These are phyloP conservation scores for Stictonetta naevosa DNA, from an alignment of 2,113 vertebrate species.

Conservation along the genomic window DNA sequence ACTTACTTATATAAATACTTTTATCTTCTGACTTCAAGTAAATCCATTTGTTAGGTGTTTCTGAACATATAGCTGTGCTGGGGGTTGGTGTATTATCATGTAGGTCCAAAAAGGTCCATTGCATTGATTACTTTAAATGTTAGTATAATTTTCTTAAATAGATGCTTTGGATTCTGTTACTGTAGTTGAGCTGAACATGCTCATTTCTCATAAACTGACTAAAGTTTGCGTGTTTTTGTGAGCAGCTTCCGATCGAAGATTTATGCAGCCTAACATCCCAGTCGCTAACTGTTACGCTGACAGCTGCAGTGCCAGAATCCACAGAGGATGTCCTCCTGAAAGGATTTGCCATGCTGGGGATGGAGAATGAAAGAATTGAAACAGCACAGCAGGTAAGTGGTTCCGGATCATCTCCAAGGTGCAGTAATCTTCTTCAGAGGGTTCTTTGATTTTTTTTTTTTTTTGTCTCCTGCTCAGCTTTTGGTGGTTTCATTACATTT, in stretches of 20 bases:
- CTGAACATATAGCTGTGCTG: neutral
- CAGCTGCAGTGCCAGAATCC: slow-evolving; percentile 86
- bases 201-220: neutral
- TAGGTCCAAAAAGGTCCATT: neutral
- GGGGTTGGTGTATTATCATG: neutral
- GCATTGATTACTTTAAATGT: neutral
- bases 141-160: neutral
- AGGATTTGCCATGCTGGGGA: slow-evolving; percentile 87
- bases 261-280: slow-evolving; percentile 87
- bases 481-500: neutral
- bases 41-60: neutral
- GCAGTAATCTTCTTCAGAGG: neutral
- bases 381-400: slow-evolving; percentile 92
- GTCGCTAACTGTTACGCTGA: slow-evolving; percentile 79
- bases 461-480: neutral
- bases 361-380: slow-evolving; percentile 91
- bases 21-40: neutral
- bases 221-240: neutral
- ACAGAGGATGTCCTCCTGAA: slow-evolving; percentile 90
- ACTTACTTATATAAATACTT: neutral
- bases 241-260: slow-evolving; percentile 94
- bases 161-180: neutral
- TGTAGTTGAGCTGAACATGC: neutral
- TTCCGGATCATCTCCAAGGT: neutral
- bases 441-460: neutral